Conservation (phyloP, 1,140 invertebrate species). For the Melitaea cinxia region DNA sequence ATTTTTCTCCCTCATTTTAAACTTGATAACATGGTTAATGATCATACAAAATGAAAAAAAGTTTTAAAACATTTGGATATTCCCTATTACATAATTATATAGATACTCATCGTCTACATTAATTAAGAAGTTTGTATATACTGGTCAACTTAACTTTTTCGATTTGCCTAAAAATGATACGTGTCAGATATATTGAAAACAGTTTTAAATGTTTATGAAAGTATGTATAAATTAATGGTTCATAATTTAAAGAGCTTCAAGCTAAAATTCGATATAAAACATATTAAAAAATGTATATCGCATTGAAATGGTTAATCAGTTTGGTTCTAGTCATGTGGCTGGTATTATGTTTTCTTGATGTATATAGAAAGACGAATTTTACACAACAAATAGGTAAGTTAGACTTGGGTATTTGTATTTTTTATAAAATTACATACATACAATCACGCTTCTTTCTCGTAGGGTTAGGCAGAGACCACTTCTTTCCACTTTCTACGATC, state of each 20-base stretch:
- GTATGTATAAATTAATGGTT: conserved; percentile 47
- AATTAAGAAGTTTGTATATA: too few relatives aligned
- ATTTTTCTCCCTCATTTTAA: too few relatives aligned
- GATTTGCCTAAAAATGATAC: conserved; percentile 41
- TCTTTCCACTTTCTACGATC: too few relatives aligned
- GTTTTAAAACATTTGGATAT: too few relatives aligned
- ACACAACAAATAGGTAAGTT: conserved; percentile 34
- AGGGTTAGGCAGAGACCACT: too few relatives aligned
- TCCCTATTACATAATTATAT: too few relatives aligned
- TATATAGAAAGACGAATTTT: conserved; percentile 31
- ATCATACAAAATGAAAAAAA: too few relatives aligned
- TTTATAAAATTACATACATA: too few relatives aligned
- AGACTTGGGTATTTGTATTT: background rate
- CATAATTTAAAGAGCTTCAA: background rate
- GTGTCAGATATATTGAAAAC: conserved; percentile 37
- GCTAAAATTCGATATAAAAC: background rate
- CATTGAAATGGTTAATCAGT: conserved; percentile 65
- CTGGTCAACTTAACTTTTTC: background rate
- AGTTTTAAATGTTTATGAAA: conserved; percentile 35
- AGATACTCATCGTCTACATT: too few relatives aligned
- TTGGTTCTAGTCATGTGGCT: conserved; percentile 62
- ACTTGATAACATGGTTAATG: too few relatives aligned
- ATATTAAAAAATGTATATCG: conserved; percentile 64
- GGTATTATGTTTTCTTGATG: conserved; percentile 51
- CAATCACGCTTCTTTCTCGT: too few relatives aligned